Conservation (phyloP, 2,797 vertebrate species). For the Trachops cirrhosus region DNA sequence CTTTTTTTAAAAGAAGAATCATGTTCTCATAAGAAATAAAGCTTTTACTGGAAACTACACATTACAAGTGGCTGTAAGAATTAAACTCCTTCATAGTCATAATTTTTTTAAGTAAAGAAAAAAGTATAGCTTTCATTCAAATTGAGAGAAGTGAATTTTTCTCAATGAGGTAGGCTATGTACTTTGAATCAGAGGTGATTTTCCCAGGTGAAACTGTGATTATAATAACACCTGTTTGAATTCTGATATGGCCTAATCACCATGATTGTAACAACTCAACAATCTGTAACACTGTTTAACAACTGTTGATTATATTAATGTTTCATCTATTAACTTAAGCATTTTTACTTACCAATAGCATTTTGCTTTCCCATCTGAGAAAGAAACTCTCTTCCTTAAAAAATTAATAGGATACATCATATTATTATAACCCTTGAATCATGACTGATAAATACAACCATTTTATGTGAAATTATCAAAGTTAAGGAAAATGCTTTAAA, state of each 20-base stretch:
- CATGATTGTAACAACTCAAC: background rate
- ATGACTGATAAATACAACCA: slow-evolving; percentile 22
- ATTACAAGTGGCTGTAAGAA: slow-evolving; percentile 9
- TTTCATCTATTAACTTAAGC: slow-evolving; percentile 32
- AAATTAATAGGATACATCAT: slow-evolving; percentile 66
- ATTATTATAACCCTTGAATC: slow-evolving; percentile 57
- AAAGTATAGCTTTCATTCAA: background rate
- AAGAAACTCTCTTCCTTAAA: slow-evolving; percentile 91
- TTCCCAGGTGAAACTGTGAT: slow-evolving; percentile 29
- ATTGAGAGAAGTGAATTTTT: background rate
- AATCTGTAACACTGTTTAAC: background rate
- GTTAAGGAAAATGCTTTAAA: slow-evolving; percentile 41
- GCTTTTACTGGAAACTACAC: slow-evolving; percentile 20
- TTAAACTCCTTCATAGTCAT: background rate
- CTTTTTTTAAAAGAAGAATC: background rate
- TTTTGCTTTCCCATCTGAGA: slow-evolving; percentile 83
- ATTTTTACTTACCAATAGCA: slow-evolving; percentile 89
- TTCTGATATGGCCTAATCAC: background rate
- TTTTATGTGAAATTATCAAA: slow-evolving; percentile 29
- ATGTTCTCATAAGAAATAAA: slow-evolving; percentile 21
- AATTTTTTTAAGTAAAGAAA: slow-evolving; percentile 41
- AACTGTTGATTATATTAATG: background rate
- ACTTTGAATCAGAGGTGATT: slow-evolving; percentile 49
- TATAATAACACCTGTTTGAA: background rate
- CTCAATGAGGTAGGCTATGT: background rate